Conservation (phyloP, 2,797 vertebrate genomes). For the Alca torda region DNA sequence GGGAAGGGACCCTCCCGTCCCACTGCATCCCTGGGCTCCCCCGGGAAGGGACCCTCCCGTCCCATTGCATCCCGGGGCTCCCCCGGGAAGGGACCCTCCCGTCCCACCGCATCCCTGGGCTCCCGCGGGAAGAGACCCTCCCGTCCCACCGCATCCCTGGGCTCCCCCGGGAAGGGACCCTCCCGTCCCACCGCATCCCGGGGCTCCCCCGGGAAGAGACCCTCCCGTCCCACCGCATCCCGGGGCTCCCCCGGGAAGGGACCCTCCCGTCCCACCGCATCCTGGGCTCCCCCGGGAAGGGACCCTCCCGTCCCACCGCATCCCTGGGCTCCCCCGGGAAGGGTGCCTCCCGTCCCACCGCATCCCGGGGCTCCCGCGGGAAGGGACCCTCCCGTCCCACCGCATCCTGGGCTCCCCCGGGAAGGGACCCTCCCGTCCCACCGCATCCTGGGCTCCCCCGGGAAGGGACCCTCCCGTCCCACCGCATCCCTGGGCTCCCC, state of each 20-base stretch:
- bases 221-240: fast-evolving
- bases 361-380: too few relatives aligned
- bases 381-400: too few relatives aligned
- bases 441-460: too few relatives aligned
- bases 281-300: background rate
- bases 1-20: background rate
- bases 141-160: background rate
- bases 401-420: background rate
- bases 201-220: background rate
- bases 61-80: too few relatives aligned
- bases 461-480: too few relatives aligned
- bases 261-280: too few relatives aligned
- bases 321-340: slow-evolving; percentile 43
- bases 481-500: background rate
- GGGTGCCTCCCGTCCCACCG: fast-evolving
- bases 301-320: fast-evolving
- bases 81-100: too few relatives aligned
- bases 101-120: too few relatives aligned
- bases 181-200: background rate
- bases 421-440: background rate
- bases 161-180: too few relatives aligned
- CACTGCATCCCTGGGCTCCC: slow-evolving; percentile 20
- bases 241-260: slow-evolving; percentile 46
- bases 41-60: too few relatives aligned
- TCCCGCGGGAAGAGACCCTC: background rate